A percentile compares a stretch with the other conserved stretches of the same genome.
These are phyloP conservation scores for Cirrhinus mrigala DNA, from an alignment of 2,797 vertebrate species.

Conservation along the genomic window DNA sequence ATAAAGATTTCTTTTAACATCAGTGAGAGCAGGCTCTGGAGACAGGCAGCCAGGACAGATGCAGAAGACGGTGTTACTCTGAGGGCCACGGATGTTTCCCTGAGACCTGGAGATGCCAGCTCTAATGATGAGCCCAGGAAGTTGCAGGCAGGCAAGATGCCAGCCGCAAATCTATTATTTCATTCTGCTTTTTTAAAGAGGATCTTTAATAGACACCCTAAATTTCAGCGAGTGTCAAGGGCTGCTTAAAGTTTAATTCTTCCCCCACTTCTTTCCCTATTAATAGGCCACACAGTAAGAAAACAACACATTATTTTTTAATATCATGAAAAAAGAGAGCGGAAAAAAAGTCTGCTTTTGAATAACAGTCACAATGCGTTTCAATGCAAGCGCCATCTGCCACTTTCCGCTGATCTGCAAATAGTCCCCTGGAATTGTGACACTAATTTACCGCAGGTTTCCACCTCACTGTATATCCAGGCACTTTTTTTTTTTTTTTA, in stretches of 20 bases:
- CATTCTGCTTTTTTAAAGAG: conserved; percentile 72
- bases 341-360: conserved; percentile 49
- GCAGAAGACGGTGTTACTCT: conserved; percentile 83
- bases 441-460: conserved; percentile 44
- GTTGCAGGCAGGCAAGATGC: conserved; percentile 64
- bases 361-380: conserved; percentile 45
- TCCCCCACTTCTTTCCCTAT: conserved; percentile 69
- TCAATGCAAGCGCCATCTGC: conserved; percentile 46
- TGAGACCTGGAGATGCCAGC: conserved; percentile 78
- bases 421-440: conserved; percentile 47
- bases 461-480: conserved; percentile 25
- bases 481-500: conserved; percentile 22
- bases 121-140: conserved; percentile 77
- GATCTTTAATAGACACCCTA: conserved; percentile 77
- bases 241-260: conserved; percentile 80
- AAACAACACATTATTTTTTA: conserved; percentile 81
- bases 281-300: conserved; percentile 70
- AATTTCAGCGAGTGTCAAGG: conserved; percentile 71
- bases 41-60: conserved; percentile 90
- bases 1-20: conserved; percentile 99
- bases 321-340: conserved; percentile 67
- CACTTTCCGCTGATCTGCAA: conserved; percentile 50
- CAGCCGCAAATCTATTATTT: conserved; percentile 77
- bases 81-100: conserved; percentile 84
- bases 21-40: conserved; percentile 89